These are phyloP conservation scores for Porites lobata DNA, from an alignment of 92 coral and sea anemone genomes.

Conservation along the genomic window DNA sequence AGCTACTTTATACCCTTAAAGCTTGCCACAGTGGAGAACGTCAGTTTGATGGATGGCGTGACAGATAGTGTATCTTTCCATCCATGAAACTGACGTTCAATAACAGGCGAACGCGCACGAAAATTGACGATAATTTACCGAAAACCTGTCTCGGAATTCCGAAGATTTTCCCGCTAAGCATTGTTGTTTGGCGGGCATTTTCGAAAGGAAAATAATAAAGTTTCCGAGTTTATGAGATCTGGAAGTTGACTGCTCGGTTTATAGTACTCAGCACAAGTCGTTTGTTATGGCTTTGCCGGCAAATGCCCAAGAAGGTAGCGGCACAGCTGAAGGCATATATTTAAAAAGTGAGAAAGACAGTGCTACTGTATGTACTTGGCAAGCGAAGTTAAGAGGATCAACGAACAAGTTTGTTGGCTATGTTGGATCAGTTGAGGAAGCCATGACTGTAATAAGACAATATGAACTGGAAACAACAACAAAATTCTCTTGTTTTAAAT, in stretches of 20 bases:
- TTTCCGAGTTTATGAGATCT: background rate
- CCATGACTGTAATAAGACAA: slow-evolving; percentile 26
- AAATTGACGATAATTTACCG: background rate
- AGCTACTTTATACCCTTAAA: slow-evolving; percentile 1
- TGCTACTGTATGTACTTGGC: slow-evolving; percentile 19
- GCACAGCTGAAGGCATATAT: background rate
- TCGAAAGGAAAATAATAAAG: background rate
- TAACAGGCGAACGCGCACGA: background rate
- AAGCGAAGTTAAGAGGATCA: slow-evolving; percentile 32
- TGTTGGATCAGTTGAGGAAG: slow-evolving; percentile 53
- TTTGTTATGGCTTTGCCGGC: slow-evolving; percentile 36
- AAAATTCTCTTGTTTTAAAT: slow-evolving; percentile 45
- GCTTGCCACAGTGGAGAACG: background rate
- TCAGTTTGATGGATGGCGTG: slow-evolving; percentile 16
- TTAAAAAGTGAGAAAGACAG: background rate
- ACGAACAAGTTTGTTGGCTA: slow-evolving; percentile 49
- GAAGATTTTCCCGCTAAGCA: slow-evolving; percentile 32
- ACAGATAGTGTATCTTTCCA: background rate
- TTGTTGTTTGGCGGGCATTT: slow-evolving; percentile 38
- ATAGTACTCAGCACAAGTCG: background rate
- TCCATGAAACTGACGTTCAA: slow-evolving; percentile 35
- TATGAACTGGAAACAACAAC: slow-evolving; percentile 47
- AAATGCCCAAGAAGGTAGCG: slow-evolving; percentile 29
- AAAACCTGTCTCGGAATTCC: slow-evolving; percentile 7
- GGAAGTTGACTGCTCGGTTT: slow-evolving; percentile 2